These are phyloP conservation scores for Falco columbarius DNA, from an alignment of 2,797 vertebrate species.

Conservation along the genomic window DNA sequence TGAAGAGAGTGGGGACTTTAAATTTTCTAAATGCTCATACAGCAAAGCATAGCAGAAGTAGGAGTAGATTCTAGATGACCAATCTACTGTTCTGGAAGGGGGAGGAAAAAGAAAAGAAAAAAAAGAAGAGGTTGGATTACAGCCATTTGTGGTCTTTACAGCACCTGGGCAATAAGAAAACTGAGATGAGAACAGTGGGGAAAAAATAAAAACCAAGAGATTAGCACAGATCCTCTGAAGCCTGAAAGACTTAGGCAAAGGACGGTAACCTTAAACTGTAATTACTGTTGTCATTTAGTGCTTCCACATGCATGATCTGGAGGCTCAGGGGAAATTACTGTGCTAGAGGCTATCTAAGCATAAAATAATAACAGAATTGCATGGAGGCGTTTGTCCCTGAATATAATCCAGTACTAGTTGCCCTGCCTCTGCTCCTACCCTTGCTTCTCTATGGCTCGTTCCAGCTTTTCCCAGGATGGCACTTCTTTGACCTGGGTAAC, in stretches of 20 bases:
- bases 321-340: not conserved
- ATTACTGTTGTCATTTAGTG: slow-evolving; percentile 40
- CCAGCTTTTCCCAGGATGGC: not conserved
- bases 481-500: not conserved
- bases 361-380: not conserved
- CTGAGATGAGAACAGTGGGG: not conserved
- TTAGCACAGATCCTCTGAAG: slow-evolving; percentile 35
- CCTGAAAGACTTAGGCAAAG: slow-evolving; percentile 12
- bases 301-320: slow-evolving; percentile 19
- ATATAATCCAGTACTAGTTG: not conserved
- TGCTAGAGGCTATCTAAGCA: not conserved
- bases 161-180: slow-evolving; percentile 29
- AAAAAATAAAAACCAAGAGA: slow-evolving; percentile 14
- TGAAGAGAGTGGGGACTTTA: not conserved
- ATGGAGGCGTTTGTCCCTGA: not conserved
- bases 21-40: not conserved
- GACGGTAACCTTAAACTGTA: slow-evolving; percentile 42
- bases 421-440: not conserved
- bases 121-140: not conserved
- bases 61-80: not conserved
- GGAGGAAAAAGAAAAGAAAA: not conserved
- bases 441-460: not conserved
- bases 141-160: slow-evolving; percentile 18
- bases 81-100: not conserved
- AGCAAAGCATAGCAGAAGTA: not conserved